These are phyloP conservation scores for Vesta saturnalis DNA, from an alignment of 2,888 invertebrate genomes.

Conservation along the genomic window DNA sequence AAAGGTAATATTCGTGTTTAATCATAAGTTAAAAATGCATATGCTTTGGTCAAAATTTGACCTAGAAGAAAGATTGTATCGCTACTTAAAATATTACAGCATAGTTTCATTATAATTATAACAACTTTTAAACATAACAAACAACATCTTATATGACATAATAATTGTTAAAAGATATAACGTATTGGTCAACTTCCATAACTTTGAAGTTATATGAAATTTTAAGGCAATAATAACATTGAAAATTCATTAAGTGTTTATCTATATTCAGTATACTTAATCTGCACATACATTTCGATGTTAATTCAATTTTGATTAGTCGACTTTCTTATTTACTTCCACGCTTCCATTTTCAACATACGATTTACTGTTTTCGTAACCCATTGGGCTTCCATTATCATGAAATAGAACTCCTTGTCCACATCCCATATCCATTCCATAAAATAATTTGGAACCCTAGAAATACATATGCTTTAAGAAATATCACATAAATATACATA, in stretches of 20 bases:
- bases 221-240: neutral
- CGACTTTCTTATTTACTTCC: conserved; percentile 10
- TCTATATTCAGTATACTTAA: conserved; percentile 9
- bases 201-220: neutral
- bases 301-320: conserved; percentile 13
- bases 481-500: neutral
- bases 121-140: neutral
- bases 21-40: too few relatives aligned
- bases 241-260: conserved; percentile 8
- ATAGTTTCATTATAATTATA: neutral
- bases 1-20: too few relatives aligned
- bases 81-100: neutral
- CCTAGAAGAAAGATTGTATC: too few relatives aligned
- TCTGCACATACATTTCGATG: conserved; percentile 17
- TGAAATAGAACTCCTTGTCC: conserved; percentile 68
- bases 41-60: neutral
- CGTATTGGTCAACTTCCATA: neutral
- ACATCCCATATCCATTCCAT: conserved; percentile 68
- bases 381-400: conserved; percentile 60
- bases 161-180: neutral
- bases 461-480: conserved; percentile 47
- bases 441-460: conserved; percentile 68
- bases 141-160: neutral
- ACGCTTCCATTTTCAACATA: conserved; percentile 21
- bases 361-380: neutral